Evolutionary conservation across 2,888 invertebrate genomes (phyloP).

Genomic region (Calameuta pallipes): DNA sequence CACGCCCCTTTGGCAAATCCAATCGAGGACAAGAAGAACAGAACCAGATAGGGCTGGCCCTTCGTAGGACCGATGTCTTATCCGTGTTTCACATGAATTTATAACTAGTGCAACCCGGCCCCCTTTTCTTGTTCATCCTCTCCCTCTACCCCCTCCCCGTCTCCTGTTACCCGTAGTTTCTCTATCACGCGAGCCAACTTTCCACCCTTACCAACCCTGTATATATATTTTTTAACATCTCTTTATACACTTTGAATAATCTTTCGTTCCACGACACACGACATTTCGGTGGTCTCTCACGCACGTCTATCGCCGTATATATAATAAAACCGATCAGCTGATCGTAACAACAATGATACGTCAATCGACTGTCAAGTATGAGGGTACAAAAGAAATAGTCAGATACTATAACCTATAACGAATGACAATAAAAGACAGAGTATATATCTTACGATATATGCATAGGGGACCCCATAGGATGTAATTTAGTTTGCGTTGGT

Average conservation of each 20-base stretch:
- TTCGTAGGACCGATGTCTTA: neutral
- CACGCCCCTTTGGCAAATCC: neutral
- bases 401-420: neutral
- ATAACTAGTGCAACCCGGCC: neutral
- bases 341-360: neutral
- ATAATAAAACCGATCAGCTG: neutral
- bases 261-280: neutral
- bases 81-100: conserved; percentile 4
- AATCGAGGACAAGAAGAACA: neutral
- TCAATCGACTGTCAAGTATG: neutral
- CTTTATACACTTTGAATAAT: neutral
- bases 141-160: too few relatives aligned
- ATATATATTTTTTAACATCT: neutral
- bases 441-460: neutral
- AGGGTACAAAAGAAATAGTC: neutral
- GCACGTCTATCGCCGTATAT: neutral
- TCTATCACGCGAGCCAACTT: neutral
- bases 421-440: neutral
- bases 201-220: neutral
- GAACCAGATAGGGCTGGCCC: neutral
- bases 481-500: neutral
- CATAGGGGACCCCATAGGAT: neutral
- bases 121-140: neutral
- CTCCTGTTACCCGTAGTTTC: neutral
- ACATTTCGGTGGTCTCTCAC: neutral